Base-by-base conservation (phyloP, 92 coral and sea anemone genomes). In the Zoanthus gigantus region DNA sequence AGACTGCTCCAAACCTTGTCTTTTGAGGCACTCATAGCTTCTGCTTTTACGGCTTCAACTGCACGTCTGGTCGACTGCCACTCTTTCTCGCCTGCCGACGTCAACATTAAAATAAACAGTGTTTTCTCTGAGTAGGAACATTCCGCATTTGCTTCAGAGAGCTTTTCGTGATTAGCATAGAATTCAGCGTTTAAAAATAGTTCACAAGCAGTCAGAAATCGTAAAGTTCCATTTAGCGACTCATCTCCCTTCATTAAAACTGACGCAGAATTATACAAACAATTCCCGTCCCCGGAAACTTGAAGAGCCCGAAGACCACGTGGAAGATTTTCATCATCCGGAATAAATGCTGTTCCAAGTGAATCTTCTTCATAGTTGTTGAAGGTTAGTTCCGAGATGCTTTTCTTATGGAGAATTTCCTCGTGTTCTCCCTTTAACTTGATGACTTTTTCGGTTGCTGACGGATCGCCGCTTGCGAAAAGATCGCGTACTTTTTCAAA, bases 231-330 rank as follows among this genome's bases (percentile, higher is more conserved):
- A 37, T 52, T 68, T 28, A 90, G 92, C n/a, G 84, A n/a, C 85
- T 90, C 92, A 57, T 90, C 87, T 66, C 92, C 92, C 68, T 75
- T 57, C 54, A 90, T 63, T 32, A 90, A 56, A 71, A 90, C 87
- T 58, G 92, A 90, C 50, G 86, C 90, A 31, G 92, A 85, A 82
- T 90, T 90, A 16, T 76, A 90, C 44, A 86, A 45, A 75, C 89
- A 86, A 75, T 86, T 86, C 52, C 89, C 83, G 44, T 86, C 83
- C 23, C 18, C 8, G 69, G 23, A 15, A 18, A 18, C 29, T 63
- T 63, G 69, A 18, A 63, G 18, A 63, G 69, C 69, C 87, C 48
- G 86, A 60, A 34, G 72, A 82, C 86, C 86, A 30, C 54, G 77
- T 67, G 72, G 65, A 12, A 57, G 76, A 82, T 47, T 45, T 83